Conservation (phyloP, 2,888 invertebrate species). For the Emmelina monodactyla region DNA sequence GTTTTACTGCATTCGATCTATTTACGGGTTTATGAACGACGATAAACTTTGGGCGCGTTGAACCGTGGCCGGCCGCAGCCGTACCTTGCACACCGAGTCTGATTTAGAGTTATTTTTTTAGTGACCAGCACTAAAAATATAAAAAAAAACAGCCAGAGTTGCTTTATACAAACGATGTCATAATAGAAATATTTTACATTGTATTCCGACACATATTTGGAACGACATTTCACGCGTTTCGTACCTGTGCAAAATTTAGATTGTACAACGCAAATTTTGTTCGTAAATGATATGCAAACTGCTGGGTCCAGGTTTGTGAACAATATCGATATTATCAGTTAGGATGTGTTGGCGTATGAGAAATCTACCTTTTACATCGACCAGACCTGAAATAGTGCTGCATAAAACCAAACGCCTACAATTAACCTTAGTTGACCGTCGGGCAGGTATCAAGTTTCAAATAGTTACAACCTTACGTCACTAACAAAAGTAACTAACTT, state of each 20-base stretch:
- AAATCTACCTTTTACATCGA: slow-evolving; percentile 18
- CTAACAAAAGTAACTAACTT: neutral
- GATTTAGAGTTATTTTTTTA: no score
- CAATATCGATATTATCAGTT: slow-evolving; percentile 24
- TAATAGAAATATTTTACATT: no score
- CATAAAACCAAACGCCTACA: slow-evolving; percentile 11
- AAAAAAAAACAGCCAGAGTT: no score
- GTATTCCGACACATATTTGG: no score
- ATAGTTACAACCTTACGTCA: neutral
- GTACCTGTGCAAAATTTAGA: no score
- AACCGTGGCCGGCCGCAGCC: slow-evolving; percentile 20
- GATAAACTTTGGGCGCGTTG: slow-evolving; percentile 42
- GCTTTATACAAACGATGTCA: no score
- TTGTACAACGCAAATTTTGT: no score
- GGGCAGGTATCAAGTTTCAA: slow-evolving; percentile 7
- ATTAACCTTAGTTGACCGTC: slow-evolving; percentile 7
- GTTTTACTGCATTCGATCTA: slow-evolving; percentile 59
- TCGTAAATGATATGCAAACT: slow-evolving; percentile 17
- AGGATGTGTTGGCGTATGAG: slow-evolving; percentile 16
- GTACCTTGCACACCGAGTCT: slow-evolving; percentile 1
- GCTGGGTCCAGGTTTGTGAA: slow-evolving; percentile 16
- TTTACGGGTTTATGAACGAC: slow-evolving; percentile 53
- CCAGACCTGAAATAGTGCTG: slow-evolving; percentile 16
- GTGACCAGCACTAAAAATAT: no score
- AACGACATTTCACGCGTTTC: no score